Percentiles rank a stretch among this genome's conserved stretches.
Conservation (phyloP, 2,797 vertebrate species). For the Dipus sagitta region DNA sequence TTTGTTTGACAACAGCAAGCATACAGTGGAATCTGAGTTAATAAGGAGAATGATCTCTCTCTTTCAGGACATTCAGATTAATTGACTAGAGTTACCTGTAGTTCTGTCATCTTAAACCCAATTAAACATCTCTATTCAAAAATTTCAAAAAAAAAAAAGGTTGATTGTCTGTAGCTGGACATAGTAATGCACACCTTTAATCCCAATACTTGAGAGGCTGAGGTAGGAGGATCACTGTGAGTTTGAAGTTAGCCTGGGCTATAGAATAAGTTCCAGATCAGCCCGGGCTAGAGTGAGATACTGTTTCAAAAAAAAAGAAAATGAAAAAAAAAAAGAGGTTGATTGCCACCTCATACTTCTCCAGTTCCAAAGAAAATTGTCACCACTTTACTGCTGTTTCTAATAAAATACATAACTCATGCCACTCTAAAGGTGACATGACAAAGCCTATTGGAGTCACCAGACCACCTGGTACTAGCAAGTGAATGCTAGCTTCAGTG, state of each 20-base stretch:
- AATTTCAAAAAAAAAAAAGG: neutral
- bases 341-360: neutral
- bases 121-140: neutral
- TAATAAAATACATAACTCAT: neutral
- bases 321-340: neutral
- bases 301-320: no score
- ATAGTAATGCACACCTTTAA: no score
- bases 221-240: no score
- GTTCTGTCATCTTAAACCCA: constrained; percentile 26
- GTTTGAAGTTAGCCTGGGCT: no score
- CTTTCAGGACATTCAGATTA: neutral
- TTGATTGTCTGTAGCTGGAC: neutral
- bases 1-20: neutral
- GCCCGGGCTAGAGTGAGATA: no score
- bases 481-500: neutral
- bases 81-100: neutral
- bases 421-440: neutral
- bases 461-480: neutral
- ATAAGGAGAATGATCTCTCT: neutral
- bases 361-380: neutral
- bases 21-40: neutral
- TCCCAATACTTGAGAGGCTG: no score
- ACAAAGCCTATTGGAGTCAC: neutral
- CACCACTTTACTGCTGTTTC: neutral
- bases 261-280: no score